These are phyloP conservation scores for Muntiacus reevesi DNA, from an alignment of 2,113 vertebrate genomes.

Conservation along the genomic window DNA sequence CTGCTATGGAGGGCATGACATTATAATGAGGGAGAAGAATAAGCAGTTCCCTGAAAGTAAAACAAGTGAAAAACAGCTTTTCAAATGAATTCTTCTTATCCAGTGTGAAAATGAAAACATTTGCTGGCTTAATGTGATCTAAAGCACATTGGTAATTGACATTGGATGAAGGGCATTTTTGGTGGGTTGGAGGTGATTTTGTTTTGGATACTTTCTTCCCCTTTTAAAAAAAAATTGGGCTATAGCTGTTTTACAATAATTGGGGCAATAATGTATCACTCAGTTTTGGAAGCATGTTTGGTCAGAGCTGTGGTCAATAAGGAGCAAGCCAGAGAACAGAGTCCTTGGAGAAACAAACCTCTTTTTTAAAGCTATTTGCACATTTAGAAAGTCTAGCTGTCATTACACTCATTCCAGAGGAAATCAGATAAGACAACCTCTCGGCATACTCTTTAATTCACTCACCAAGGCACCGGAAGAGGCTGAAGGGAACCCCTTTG, in stretches of 20 bases:
- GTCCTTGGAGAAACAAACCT: constrained; percentile 46
- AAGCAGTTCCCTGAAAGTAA: not conserved
- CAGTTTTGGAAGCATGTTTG: not conserved
- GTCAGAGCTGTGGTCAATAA: constrained; percentile 51
- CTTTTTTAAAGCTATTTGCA: constrained; percentile 27
- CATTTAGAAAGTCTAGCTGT: constrained; percentile 50
- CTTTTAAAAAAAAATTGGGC: not conserved
- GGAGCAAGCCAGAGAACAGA: not conserved
- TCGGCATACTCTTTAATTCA: constrained; percentile 71
- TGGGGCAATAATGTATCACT: constrained; percentile 67
- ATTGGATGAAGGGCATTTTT: constrained; percentile 26
- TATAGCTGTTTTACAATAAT: not conserved
- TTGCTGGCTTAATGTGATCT: not conserved
- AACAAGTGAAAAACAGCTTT: not conserved
- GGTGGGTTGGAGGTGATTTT: constrained; percentile 59
- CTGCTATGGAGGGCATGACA: not conserved
- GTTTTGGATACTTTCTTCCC: constrained; percentile 47
- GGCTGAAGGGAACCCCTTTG: not conserved
- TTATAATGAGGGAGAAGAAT: not conserved
- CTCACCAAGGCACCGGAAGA: constrained; percentile 41
- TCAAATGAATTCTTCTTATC: not conserved
- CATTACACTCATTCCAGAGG: constrained; percentile 53
- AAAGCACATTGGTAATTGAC: constrained; percentile 38
- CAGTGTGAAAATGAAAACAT: not conserved
- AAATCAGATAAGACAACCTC: constrained; percentile 62